Evolutionary conservation across 2,888 invertebrate species (phyloP).

Genomic region (Lomographa bimaculata): DNA sequence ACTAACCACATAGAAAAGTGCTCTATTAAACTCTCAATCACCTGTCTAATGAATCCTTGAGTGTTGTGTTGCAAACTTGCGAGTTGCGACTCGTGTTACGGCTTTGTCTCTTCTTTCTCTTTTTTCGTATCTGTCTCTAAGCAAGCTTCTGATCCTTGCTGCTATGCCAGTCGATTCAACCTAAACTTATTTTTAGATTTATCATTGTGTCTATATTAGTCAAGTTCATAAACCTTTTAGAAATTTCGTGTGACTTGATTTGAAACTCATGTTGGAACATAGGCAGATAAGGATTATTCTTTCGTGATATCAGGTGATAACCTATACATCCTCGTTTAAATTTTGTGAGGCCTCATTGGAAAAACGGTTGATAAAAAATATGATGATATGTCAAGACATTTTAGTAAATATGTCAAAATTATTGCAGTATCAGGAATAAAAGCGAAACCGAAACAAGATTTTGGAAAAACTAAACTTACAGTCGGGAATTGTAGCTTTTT

Average conservation of each 20-base stretch:
- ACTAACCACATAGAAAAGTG: no score
- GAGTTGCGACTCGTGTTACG: no score
- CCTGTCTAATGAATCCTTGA: no score
- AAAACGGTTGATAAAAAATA: conserved; percentile 6
- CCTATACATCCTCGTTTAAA: neutral
- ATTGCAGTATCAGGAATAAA: conserved; percentile 9
- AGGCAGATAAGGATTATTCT: neutral
- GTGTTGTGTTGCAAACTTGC: no score
- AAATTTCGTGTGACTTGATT: conserved; percentile 24
- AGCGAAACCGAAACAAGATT: conserved; percentile 22
- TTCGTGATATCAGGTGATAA: neutral
- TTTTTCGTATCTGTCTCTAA: conserved; percentile 1
- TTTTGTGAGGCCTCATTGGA: conserved; percentile 17
- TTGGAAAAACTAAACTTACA: conserved; percentile 2
- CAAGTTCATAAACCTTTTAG: conserved; percentile 38
- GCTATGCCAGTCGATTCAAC: conserved; percentile 1
- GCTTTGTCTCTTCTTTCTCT: no score
- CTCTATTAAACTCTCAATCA: no score
- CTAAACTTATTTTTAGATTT: conserved; percentile 15
- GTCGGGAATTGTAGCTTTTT: neutral
- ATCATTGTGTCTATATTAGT: conserved; percentile 30
- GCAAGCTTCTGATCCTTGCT: conserved; percentile 3
- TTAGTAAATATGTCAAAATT: conserved; percentile 37
- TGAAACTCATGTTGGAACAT: conserved; percentile 16
- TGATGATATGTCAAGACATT: neutral